phyloP scores from a whole-genome alignment of 2,888 invertebrate genomes.

The Slavum lentiscoides region DNA sequence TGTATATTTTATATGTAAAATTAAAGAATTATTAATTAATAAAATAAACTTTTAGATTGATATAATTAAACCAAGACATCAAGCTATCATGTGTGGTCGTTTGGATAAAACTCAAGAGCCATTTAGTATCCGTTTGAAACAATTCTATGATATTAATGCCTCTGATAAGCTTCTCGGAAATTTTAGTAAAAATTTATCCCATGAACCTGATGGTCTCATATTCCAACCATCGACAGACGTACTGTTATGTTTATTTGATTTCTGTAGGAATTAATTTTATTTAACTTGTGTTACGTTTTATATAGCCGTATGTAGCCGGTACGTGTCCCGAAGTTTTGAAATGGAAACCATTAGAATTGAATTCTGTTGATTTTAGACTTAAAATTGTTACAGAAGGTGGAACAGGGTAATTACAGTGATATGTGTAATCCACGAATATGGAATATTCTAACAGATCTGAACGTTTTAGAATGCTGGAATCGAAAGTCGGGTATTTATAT shows the following conservation, averaged over 20 bases:
- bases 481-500: conserved; percentile 74
- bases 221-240: conserved; percentile 91
- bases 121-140: conserved; percentile 86
- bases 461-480: conserved; percentile 68
- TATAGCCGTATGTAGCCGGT: conserved; percentile 81
- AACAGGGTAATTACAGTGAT: conserved; percentile 63
- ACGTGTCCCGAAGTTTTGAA: conserved; percentile 84
- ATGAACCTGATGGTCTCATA: conserved; percentile 97
- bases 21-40: not conserved
- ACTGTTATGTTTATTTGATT: conserved; percentile 56
- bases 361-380: conserved; percentile 94
- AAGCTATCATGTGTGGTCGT: conserved; percentile 76
- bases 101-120: conserved; percentile 80
- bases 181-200: conserved; percentile 80
- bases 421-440: not conserved
- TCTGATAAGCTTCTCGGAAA: conserved; percentile 75
- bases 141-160: conserved; percentile 84
- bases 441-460: not conserved
- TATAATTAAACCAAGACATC: conserved; percentile 64
- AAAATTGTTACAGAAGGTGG: conserved; percentile 76
- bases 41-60: conserved; percentile 56
- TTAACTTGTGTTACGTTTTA: conserved; percentile 55
- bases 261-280: conserved; percentile 1
- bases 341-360: conserved; percentile 94
- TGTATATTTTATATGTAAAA: not conserved